Conservation (phyloP, 2,888 invertebrate genomes). For the Rhingia campestris region DNA sequence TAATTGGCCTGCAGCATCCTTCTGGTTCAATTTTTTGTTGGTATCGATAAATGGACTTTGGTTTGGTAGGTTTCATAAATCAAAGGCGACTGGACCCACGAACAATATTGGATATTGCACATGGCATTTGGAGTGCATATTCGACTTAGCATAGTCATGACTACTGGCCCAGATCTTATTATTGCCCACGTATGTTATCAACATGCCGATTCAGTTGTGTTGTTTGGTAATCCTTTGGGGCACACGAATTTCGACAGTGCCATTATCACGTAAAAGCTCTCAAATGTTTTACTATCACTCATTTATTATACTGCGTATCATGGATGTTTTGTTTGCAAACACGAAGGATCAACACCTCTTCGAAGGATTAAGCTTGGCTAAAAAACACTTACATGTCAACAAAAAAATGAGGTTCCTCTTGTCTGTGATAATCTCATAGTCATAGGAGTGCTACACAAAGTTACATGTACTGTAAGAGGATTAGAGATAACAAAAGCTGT, state of each 20-base stretch:
- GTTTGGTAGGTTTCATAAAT: background rate
- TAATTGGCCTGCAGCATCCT: background rate
- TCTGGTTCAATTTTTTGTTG: background rate
- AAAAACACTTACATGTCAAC: slow-evolving; percentile 63
- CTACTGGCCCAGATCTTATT: slow-evolving; percentile 6
- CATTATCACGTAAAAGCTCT: slow-evolving; percentile 38
- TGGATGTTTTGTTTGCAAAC: slow-evolving; percentile 45
- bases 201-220: slow-evolving; percentile 27
- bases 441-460: background rate
- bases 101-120: background rate
- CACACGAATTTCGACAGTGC: slow-evolving; percentile 18
- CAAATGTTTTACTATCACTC: slow-evolving; percentile 41
- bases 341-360: slow-evolving; percentile 55
- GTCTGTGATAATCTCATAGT: background rate
- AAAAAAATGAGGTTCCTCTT: slow-evolving; percentile 7
- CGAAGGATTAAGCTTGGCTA: slow-evolving; percentile 55
- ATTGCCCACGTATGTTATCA: slow-evolving; percentile 3
- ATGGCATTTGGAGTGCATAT: slow-evolving; percentile 12
- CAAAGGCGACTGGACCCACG: too few species aligned
- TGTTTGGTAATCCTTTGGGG: slow-evolving; percentile 17
- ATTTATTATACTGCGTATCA: slow-evolving; percentile 51
- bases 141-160: background rate
- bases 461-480: background rate
- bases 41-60: slow-evolving; percentile 35
- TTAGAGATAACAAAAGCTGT: background rate